Base-by-base conservation (phyloP, 2,888 invertebrate genomes). In the Lepidocyrtoides sp. region DNA sequence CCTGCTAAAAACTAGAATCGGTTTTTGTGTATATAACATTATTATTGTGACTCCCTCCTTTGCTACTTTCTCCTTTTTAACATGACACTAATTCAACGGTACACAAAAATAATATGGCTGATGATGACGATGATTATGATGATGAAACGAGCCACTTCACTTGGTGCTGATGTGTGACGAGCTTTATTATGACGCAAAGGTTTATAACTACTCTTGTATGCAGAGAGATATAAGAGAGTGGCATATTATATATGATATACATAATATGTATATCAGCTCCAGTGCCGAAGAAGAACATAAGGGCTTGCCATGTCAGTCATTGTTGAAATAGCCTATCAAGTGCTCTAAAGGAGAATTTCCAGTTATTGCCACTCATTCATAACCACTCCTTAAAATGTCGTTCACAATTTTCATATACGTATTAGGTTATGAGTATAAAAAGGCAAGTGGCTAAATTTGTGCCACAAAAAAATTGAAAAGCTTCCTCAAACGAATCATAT, bases 31-130 rank as follows among this genome's bases (percentile, higher is more conserved):
- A 32, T 82, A 79, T 75, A 54, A 36, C 82, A 60, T 82, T 82
- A 60, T 82, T 82, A 82, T 41, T 79, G 66, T 88, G 88, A 88
- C 88, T 88, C 77, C 77, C 69, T 72, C 83, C 51, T 66, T 66
- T 85, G 63, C 54, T 60, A 26, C 51, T 57, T 82, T 82, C 89
- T 82, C 72, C 57, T 72, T 83, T 85, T 82, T 60, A 89, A 66
- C 88, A 84, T 89, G 89, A 89, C 84, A 89, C 84, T 89, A 89
- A 89, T 89, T 89, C 89, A 89, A 89, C 77, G 48, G 84, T 77
- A 77, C 83, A 89, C 89, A 89, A 89, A 89, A 82, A 89, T 82
- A 89, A 89, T 89, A 89, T 75, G 75, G 72, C 60, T 82, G 57
- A 75, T 83, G 79, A 54, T 77, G 85, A 75, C 36, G 75, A 86